Conservation (phyloP, 2,797 vertebrate species). For the Furcifer pardalis region DNA sequence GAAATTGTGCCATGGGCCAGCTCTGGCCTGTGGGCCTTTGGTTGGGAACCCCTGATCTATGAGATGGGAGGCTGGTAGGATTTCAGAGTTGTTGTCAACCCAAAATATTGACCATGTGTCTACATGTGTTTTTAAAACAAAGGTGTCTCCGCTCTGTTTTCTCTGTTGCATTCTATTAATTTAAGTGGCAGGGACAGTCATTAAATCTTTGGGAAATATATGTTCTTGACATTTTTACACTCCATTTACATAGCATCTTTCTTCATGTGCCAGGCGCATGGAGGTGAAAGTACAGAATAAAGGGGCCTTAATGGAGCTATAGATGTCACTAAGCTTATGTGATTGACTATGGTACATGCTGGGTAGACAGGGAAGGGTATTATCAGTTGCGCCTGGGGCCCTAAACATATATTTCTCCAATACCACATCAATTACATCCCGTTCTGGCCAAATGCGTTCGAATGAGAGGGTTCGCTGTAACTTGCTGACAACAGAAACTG, state of each 20-base stretch:
- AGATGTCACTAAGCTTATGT: slow-evolving; percentile 12
- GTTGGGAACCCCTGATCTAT: too few species aligned
- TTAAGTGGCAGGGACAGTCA: not conserved
- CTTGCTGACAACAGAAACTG: slow-evolving; percentile 49
- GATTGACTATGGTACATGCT: slow-evolving; percentile 22
- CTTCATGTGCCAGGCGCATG: not conserved
- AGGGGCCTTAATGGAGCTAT: slow-evolving; percentile 42
- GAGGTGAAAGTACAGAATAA: not conserved
- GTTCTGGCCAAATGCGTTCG: slow-evolving; percentile 58
- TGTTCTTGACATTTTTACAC: slow-evolving; percentile 28
- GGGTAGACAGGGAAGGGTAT: not conserved
- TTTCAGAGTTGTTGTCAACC: not conserved
- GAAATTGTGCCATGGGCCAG: too few species aligned
- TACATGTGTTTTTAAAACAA: not conserved
- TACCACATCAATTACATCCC: slow-evolving; percentile 57
- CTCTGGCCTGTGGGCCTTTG: too few species aligned
- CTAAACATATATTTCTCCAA: slow-evolving; percentile 50
- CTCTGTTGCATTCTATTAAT: not conserved
- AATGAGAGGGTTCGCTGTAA: slow-evolving; percentile 50
- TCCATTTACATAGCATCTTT: slow-evolving; percentile 16
- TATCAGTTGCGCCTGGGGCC: not conserved
- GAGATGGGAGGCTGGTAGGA: not conserved
- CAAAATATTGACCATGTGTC: not conserved
- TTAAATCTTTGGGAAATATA: not conserved
- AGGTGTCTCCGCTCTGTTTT: not conserved